Conservation (phyloP, 2,888 invertebrate species). For the Megastigmus dorsalis region DNA sequence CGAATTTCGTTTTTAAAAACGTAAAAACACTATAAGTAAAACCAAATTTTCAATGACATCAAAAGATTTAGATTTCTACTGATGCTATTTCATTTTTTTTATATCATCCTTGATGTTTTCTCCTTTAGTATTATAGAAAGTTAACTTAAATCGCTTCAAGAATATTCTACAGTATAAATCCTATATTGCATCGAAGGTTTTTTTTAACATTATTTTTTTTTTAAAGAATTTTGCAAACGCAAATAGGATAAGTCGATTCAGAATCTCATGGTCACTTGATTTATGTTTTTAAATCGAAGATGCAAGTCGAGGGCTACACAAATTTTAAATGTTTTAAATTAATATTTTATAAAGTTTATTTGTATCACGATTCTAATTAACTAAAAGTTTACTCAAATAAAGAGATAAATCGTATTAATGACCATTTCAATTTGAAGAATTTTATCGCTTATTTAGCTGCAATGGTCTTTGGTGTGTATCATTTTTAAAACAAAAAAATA, state of each 20-base stretch:
- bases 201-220: neutral
- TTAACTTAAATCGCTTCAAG: neutral
- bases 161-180: constrained; percentile 18
- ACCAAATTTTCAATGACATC: too few species aligned
- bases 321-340: neutral
- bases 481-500: too few species aligned
- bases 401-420: too few species aligned
- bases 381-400: too few species aligned
- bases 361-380: neutral
- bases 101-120: constrained; percentile 31
- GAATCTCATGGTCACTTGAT: neutral
- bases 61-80: too few species aligned
- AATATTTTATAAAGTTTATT: too few species aligned
- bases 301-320: constrained; percentile 15
- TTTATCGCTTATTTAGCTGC: too few species aligned
- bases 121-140: constrained; percentile 8
- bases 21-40: too few species aligned
- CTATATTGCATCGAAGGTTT: constrained; percentile 29
- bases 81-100: constrained; percentile 14
- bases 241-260: constrained; percentile 1
- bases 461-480: too few species aligned
- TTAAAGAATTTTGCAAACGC: constrained; percentile 19
- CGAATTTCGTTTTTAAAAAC: too few species aligned
- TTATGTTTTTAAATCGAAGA: neutral
- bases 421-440: too few species aligned